Base-by-base conservation (phyloP, 2,113 vertebrate species). In the Kryptolebias marmoratus region DNA sequence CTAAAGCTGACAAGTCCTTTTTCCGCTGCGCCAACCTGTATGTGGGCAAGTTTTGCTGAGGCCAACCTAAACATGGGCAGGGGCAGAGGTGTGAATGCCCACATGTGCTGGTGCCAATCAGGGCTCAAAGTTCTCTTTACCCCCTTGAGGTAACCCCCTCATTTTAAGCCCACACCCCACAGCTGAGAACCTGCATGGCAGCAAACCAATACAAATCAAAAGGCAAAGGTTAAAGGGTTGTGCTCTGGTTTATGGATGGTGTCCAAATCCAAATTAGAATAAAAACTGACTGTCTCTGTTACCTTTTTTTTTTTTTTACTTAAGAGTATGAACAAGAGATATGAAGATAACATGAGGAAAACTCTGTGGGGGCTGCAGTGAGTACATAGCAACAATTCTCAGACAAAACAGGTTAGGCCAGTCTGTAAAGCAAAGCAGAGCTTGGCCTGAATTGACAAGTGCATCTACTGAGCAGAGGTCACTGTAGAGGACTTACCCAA, bases 61-160 rank as follows among this genome's bases (percentile, higher is more conserved):
- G 79, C 87, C 84, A 77, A 82, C 69, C 69, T 75, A 84, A 83
- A 85, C 80, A 73, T 69, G 83, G 79, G 75, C 73, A 75, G 76
- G 59, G 76, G 82, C 75, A 83, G 74, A 88, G 77, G 93, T 95
- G 94, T 86, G 83, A 92, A 91, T 91, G 93, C 79, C 88, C 84
- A 91, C 96, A 98, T 91, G 86, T 96, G 95, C 90, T 93, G 75
- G 82, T 95, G 95, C 95, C 95, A 95, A 92, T 97, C 97, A 96
- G 89, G 70, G 36, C 77, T 90, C 56, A 73, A 13, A 64, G 86
- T 91, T 82, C 92, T 90, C 91, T 93, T 76, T 61, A 68, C 60
- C 63, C 56, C 93, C 91, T 42, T 92, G 91, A 94, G 92, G 91
- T 93, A 87, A 79, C 74, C 84, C 87, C 84, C 84, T 80, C 87